Evolutionary conservation across 1,140 invertebrate species (phyloP).

Genomic region (Sminthurides bifidus): DNA sequence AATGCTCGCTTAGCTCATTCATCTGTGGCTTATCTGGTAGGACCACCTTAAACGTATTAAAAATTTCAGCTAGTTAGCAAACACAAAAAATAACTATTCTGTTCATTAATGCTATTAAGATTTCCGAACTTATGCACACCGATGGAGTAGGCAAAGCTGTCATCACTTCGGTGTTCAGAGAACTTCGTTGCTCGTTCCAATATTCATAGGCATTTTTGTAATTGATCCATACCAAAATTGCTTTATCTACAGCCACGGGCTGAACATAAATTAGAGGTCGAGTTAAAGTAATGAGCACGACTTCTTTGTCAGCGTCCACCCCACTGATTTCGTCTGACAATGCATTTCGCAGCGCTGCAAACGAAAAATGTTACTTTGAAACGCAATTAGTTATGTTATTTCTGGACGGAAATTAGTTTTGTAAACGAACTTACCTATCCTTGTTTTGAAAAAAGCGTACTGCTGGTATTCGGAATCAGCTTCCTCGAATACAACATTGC

Average conservation of each 20-base stretch:
- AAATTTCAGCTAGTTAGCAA: background rate
- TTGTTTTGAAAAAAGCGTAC: conserved; percentile 92
- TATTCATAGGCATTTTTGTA: conserved; percentile 98
- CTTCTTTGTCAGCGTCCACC: conserved; percentile 64
- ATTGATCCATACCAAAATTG: conserved; percentile 93
- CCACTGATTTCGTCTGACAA: conserved; percentile 80
- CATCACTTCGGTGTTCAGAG: conserved; percentile 72
- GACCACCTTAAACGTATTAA: conserved; percentile 6
- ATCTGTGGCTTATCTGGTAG: conserved; percentile 16
- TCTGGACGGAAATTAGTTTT: background rate
- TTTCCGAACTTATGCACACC: conserved; percentile 1
- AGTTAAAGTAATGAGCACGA: conserved; percentile 80
- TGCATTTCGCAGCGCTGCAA: conserved; percentile 55
- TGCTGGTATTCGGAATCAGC: conserved; percentile 93
- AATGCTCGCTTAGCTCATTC: conserved; percentile 36
- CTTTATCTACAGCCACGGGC: conserved; percentile 88
- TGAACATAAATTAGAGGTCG: conserved; percentile 88
- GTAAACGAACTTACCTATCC: conserved; percentile 48
- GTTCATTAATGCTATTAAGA: too few species aligned
- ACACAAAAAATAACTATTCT: background rate
- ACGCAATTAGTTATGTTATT: background rate
- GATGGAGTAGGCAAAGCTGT: conserved; percentile 54
- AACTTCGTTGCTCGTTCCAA: conserved; percentile 89
- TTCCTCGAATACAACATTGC: conserved; percentile 90
- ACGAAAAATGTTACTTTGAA: too few species aligned